Conservation (phyloP, 1,140 invertebrate species). For the Drosophila ficusphila region DNA sequence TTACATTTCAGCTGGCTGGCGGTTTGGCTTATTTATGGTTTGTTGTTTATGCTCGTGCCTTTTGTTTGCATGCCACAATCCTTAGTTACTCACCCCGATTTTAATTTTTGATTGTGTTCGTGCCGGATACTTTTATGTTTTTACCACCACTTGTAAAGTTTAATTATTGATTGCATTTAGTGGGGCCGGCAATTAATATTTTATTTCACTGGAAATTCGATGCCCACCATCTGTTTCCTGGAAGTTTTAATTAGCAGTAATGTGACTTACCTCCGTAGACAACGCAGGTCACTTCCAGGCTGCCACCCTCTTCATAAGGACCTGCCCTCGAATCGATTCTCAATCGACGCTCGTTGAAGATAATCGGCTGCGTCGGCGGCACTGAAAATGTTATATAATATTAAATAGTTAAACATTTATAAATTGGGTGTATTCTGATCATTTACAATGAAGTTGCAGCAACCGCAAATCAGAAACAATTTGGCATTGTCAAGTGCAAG, state of each 20-base stretch:
- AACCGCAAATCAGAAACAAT: conserved; percentile 66
- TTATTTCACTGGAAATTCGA: conserved; percentile 1
- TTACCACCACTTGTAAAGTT: conserved; percentile 63
- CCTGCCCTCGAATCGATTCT: conserved; percentile 90
- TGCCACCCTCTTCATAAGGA: conserved; percentile 93
- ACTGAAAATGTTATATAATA: too few relatives aligned
- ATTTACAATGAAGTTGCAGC: conserved; percentile 5
- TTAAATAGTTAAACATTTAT: too few relatives aligned
- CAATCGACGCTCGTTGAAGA: conserved; percentile 91
- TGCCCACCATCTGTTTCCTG: not conserved
- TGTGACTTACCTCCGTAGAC: conserved; percentile 91
- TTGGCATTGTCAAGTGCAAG: conserved; percentile 37
- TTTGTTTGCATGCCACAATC: conserved; percentile 40
- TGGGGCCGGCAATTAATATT: conserved; percentile 24
- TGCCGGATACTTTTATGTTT: conserved; percentile 56
- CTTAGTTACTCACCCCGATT: conserved; percentile 36
- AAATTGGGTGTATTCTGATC: too few relatives aligned
- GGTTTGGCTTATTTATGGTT: conserved; percentile 59
- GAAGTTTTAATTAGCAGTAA: conserved; percentile 6
- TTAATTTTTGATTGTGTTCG: conserved; percentile 66
- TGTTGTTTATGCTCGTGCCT: conserved; percentile 60
- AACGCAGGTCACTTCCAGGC: conserved; percentile 92
- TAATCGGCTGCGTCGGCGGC: conserved; percentile 91
- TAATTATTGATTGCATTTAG: conserved; percentile 63
- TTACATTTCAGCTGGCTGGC: conserved; percentile 27